These are phyloP conservation scores for Illadopsis cleaveri DNA, from an alignment of 2,113 vertebrate species.

Conservation along the genomic window DNA sequence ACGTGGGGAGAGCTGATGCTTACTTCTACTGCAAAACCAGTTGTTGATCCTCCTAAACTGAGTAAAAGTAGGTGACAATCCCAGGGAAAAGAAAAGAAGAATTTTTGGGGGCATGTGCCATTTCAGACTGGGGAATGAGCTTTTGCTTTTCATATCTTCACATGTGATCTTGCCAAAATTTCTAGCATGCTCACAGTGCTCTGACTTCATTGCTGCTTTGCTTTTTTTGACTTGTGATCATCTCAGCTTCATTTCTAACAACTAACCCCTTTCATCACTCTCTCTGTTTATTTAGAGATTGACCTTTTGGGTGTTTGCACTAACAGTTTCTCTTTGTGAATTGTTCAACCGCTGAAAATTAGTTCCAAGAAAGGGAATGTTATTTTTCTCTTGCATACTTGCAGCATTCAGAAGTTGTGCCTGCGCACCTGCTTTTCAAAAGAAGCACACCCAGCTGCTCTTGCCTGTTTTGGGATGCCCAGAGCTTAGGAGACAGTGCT, in stretches of 20 bases:
- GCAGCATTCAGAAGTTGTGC: not conserved
- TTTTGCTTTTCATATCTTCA: constrained; percentile 10
- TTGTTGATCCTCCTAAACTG: not conserved
- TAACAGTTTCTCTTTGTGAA: constrained; percentile 61
- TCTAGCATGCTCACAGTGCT: not conserved
- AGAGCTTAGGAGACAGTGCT: not conserved
- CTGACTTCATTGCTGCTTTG: not conserved
- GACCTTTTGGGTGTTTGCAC: constrained; percentile 56
- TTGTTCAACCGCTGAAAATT: not conserved
- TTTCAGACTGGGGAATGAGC: not conserved
- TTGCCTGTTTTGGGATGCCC: not conserved
- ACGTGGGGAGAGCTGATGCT: not conserved
- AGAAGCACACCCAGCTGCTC: not conserved
- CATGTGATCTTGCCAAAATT: not conserved
- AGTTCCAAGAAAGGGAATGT: constrained; percentile 59
- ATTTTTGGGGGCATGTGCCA: not conserved
- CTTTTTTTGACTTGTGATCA: constrained; percentile 48
- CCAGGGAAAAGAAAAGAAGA: not conserved
- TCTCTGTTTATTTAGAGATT: constrained; percentile 47
- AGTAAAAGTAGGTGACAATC: not conserved
- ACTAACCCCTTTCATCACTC: constrained; percentile 47
- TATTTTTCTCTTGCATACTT: constrained; percentile 39
- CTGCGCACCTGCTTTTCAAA: not conserved
- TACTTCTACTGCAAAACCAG: not conserved
- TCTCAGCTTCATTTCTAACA: constrained; percentile 54